These are phyloP conservation scores for Suillia variegata DNA, from an alignment of 2,888 invertebrate species.

Conservation along the genomic window DNA sequence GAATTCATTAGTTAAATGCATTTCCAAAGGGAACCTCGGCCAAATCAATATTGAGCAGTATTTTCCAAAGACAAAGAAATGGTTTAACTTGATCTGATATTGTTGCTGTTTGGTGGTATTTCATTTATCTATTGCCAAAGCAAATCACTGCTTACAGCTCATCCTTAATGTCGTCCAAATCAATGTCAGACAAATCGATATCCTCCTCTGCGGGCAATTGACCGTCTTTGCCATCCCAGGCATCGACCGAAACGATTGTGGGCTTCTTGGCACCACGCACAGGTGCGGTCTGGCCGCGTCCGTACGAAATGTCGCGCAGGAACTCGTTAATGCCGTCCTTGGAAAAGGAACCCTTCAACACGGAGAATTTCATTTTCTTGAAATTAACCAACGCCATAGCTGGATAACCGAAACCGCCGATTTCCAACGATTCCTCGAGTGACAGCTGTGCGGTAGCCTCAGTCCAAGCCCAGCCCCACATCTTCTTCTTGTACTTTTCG, in stretches of 20 bases:
- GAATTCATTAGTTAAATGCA: too few relatives aligned
- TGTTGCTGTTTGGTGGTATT: conserved; percentile 1
- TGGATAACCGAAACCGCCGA: conserved; percentile 98
- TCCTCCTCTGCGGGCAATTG: conserved; percentile 81
- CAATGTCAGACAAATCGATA: conserved; percentile 88
- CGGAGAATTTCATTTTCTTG: conserved; percentile 95
- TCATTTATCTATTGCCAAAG: background rate
- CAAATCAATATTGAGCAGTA: too few relatives aligned
- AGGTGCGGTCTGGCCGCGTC: conserved; percentile 89
- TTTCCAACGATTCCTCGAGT: conserved; percentile 87
- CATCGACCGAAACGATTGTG: conserved; percentile 67
- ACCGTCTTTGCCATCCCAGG: conserved; percentile 97
- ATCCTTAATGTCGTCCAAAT: conserved; percentile 69
- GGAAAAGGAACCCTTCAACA: conserved; percentile 91
- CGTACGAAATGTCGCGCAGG: conserved; percentile 88
- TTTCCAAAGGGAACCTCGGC: too few relatives aligned
- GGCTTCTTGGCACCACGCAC: conserved; percentile 84
- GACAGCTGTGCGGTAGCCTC: conserved; percentile 86
- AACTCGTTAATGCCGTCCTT: conserved; percentile 95
- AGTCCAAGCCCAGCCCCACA: conserved; percentile 98
- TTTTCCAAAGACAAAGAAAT: too few relatives aligned
- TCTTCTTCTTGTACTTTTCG: conserved; percentile 91
- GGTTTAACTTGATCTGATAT: background rate
- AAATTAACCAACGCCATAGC: conserved; percentile 96
- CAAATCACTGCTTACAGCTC: conserved; percentile 47